These are phyloP conservation scores for Lycocerus yunnanus DNA, from an alignment of 2,888 invertebrate genomes.

Conservation along the genomic window DNA sequence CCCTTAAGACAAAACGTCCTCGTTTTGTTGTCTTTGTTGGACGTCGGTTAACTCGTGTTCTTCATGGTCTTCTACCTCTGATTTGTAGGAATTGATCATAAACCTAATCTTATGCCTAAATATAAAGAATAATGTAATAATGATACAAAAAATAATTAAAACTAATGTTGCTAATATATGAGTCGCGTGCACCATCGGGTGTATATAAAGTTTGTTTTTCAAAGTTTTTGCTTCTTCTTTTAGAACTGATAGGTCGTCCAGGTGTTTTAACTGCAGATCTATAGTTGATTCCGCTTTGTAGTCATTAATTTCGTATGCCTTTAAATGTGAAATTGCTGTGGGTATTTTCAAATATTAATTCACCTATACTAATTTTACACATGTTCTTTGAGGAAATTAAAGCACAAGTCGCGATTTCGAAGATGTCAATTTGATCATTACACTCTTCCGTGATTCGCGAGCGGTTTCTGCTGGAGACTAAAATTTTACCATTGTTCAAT, in stretches of 20 bases:
- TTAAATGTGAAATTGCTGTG: constrained; percentile 12
- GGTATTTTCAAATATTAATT: constrained; percentile 10
- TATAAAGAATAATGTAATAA: no score
- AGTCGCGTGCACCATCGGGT: constrained; percentile 21
- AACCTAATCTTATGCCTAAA: no score
- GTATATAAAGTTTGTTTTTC: not conserved
- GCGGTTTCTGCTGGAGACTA: not conserved
- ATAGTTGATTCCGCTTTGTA: constrained; percentile 2
- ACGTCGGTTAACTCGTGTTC: no score
- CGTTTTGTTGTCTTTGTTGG: no score
- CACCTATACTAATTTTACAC: constrained; percentile 18
- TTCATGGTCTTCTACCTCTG: no score
- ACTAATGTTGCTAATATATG: no score
- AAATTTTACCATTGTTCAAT: constrained; percentile 1
- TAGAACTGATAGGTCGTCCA: not conserved
- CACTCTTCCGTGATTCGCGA: constrained; percentile 2
- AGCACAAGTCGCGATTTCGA: not conserved
- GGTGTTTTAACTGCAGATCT: constrained; percentile 7
- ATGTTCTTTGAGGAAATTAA: constrained; percentile 9
- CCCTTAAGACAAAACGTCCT: no score
- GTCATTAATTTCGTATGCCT: not conserved
- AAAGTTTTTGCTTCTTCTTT: constrained; percentile 12
- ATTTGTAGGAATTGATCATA: no score
- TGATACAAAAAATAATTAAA: no score
- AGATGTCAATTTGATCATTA: not conserved